Base-by-base conservation (phyloP, 2,888 invertebrate species). In the Volucella zonaria region DNA sequence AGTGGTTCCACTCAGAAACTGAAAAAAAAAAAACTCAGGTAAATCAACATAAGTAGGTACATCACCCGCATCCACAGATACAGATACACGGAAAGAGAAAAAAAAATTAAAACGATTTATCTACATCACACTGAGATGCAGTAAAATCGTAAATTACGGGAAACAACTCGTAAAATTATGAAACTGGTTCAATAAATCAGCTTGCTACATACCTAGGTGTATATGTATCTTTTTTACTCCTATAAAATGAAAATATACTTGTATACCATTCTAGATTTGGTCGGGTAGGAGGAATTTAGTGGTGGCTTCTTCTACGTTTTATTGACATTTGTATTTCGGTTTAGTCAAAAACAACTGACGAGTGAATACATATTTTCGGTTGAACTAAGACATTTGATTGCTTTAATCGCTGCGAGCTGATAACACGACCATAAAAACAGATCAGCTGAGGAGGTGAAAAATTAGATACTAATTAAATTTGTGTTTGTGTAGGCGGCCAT, bases 121-220 rank as follows among this genome's bases (percentile, higher is more conserved):
- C 56, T 47, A 15, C 42, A 40, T 49, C 47, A 38, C 45, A 38
- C 15, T 56, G 45, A 4, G 56, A 14, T 23, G 43, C 31, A 67
- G 45, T 54, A 54, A 54, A 68, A 54, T 47, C 43, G 45, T 68
- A 68, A 56, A 54, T 67, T 45, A 58, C 23, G 56, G 56, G 47
- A 70, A 70, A 58, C 47, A 43, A 8, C 11, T 49, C 49, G 59
- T 70, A 40, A 70, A 70, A 47, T 49, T 49, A 58, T 70, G 70
- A 70, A 58, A 58, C 62, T 10, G 31, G 12, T 23, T 14, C n/a
- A n/a, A 62, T 62, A 62, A 47, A 62, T 49, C 31, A 70, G 54
- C 31, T 23, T 23, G 23, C 23, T 23, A 23, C 23, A 23, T 23
- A 23, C 23, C 0, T 31, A 31, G 31, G 31, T 31, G 31, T 43